Base-by-base conservation (phyloP, 1,140 invertebrate genomes). In the Harlomillsia oculata region DNA sequence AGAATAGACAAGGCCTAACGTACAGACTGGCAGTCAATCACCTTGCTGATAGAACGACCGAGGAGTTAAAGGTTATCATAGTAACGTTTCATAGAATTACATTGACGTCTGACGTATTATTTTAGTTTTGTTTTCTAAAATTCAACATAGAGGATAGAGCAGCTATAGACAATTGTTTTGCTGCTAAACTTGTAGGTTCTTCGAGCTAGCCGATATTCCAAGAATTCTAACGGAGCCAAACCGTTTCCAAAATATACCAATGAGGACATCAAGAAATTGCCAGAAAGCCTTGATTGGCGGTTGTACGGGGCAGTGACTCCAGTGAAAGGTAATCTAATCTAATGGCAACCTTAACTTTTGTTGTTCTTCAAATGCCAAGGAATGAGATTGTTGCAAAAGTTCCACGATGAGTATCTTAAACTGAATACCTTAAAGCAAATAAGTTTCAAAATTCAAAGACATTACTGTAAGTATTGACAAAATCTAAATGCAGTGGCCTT, bases 271-370 rank as follows among this genome's bases (percentile, higher is more conserved):
- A 52, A 64, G 25, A 43, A 45, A 23, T 55, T 89, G 29, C 89
- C 89, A 4, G 75, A 79, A 2, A 78, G 76, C 64, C 76, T 84
- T 59, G 91, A 97, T 74, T 97, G 93, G 93, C 82, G 92, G 66
- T 70, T 96, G 1, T 83, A 79, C 68, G 92, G 89, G 29, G 93
- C 91, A 63, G 92, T 97, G 1, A 95, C 89, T 1, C 92, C 91
- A 1, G 86, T 96, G 1, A 95, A 94, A 79, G 82, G 84, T 86
- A 72, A 67, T n/a, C n/a, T n/a, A n/a, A n/a, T n/a, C n/a, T n/a
- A n/a, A n/a, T n/a, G n/a, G n/a, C n/a, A n/a, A n/a, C n/a, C n/a
- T n/a, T n/a, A n/a, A n/a, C n/a, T n/a, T n/a, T n/a, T n/a, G n/a
- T n/a, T n/a, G n/a, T n/a, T n/a, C n/a, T n/a, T n/a, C n/a, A n/a